These are phyloP conservation scores for Eupithecia abbreviata DNA, from an alignment of 2,888 invertebrate species.

Conservation along the genomic window DNA sequence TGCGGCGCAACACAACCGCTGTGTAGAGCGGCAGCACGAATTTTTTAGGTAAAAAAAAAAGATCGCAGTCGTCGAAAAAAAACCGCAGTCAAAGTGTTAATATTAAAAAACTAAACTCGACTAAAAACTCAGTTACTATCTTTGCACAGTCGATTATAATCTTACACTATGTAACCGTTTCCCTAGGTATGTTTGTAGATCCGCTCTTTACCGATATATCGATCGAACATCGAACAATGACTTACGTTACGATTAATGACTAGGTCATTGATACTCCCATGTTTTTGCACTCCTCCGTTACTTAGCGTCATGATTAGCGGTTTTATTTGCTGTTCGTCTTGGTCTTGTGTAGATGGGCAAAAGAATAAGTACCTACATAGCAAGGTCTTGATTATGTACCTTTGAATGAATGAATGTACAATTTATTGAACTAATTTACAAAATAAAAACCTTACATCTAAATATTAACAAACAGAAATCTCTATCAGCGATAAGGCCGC, in stretches of 20 bases:
- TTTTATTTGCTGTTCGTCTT: conserved; percentile 46
- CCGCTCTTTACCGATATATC: conserved; percentile 24
- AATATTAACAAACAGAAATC: too few species aligned
- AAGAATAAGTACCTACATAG: background rate
- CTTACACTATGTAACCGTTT: conserved; percentile 31
- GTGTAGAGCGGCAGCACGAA: too few species aligned
- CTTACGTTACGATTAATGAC: conserved; percentile 34
- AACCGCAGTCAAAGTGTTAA: too few species aligned
- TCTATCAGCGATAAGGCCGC: too few species aligned
- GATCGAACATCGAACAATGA: conserved; percentile 50
- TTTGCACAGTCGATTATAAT: conserved; percentile 9
- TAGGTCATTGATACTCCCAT: conserved; percentile 50
- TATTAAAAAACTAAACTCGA: background rate
- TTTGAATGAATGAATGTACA: too few species aligned
- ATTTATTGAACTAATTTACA: too few species aligned
- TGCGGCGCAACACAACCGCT: too few species aligned
- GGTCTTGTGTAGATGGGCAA: conserved; percentile 28
- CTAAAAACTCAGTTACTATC: background rate
- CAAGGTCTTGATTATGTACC: background rate
- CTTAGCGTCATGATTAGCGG: conserved; percentile 42
- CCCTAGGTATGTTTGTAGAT: background rate
- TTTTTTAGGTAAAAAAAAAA: too few species aligned
- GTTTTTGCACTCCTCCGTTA: conserved; percentile 34
- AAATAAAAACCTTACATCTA: too few species aligned
- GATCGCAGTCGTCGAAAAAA: too few species aligned